Conservation (phyloP, 2,797 vertebrate genomes). For the Hydrocynus forskahlii region DNA sequence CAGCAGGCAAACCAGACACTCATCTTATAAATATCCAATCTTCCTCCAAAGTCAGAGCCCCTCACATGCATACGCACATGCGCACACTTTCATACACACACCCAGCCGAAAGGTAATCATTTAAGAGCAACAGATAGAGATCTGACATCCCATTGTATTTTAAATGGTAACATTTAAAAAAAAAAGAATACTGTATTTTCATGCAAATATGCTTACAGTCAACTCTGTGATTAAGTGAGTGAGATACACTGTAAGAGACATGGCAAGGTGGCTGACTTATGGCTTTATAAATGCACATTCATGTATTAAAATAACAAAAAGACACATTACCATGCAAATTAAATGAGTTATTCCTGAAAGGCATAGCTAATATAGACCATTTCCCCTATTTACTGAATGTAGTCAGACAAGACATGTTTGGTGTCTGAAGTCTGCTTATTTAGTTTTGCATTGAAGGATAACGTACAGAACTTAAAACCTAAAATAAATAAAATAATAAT, state of each 20-base stretch:
- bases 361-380: too few species aligned
- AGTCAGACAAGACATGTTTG: too few species aligned
- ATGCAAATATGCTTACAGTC: too few species aligned
- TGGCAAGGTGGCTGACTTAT: too few species aligned
- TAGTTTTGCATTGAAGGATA: too few species aligned
- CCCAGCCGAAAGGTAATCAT: slow-evolving; percentile 7
- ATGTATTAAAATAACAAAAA: background rate
- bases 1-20: slow-evolving; percentile 4
- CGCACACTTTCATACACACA: too few species aligned
- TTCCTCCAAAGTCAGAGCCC: background rate
- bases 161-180: background rate
- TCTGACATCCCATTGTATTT: slow-evolving; percentile 8
- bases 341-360: background rate
- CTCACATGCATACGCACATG: background rate
- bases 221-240: too few species aligned
- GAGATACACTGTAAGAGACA: background rate
- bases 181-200: background rate
- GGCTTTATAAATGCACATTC: background rate
- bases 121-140: slow-evolving; percentile 33
- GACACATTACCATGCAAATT: background rate
- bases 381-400: too few species aligned
- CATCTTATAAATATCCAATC: slow-evolving; percentile 11
- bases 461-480: too few species aligned
- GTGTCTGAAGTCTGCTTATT: too few species aligned
- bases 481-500: too few species aligned